phyloP scores from a whole-genome alignment of 37 sponge, comb jelly and placozoan species.

The Chondrilla cf. caribensis region DNA sequence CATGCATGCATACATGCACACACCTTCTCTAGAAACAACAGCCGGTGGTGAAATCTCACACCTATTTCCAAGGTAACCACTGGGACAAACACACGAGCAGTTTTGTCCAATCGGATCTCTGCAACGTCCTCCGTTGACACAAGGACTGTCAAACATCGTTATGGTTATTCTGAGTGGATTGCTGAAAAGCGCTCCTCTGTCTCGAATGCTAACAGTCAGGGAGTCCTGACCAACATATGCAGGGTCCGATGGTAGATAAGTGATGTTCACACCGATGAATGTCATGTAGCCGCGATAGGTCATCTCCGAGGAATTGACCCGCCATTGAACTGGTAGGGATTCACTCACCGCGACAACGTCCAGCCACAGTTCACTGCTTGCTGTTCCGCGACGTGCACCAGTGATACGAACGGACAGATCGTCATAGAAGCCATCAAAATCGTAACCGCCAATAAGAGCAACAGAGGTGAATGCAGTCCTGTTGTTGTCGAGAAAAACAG shows the following conservation, averaged over 20 bases:
- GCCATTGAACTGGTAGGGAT: slow-evolving; percentile 53
- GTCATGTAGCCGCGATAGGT: slow-evolving; percentile 44
- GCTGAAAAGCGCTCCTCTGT: slow-evolving; percentile 17
- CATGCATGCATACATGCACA: not conserved
- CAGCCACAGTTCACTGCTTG: slow-evolving; percentile 29
- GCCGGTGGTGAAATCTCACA: slow-evolving; percentile 55
- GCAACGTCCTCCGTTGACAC: slow-evolving; percentile 75
- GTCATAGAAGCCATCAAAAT: slow-evolving; percentile 70
- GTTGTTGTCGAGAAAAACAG: slow-evolving; percentile 49
- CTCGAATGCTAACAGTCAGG: slow-evolving; percentile 31
- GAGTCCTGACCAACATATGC: slow-evolving; percentile 42
- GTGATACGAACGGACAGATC: slow-evolving; percentile 30
- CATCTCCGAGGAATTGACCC: not conserved
- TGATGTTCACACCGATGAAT: slow-evolving; percentile 62
- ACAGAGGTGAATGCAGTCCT: slow-evolving; percentile 26
- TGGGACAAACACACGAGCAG: slow-evolving; percentile 65
- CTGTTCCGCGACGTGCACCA: slow-evolving; percentile 9
- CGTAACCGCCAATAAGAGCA: slow-evolving; percentile 52
- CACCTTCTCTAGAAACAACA: not conserved
- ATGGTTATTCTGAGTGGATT: slow-evolving; percentile 17
- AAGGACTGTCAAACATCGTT: slow-evolving; percentile 53
- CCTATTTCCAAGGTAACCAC: slow-evolving; percentile 52
- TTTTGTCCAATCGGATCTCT: slow-evolving; percentile 40
- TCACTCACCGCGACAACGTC: slow-evolving; percentile 45
- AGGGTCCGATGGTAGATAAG: slow-evolving; percentile 49